Evolutionary conservation across 2,888 invertebrate species (phyloP).

Genomic region (Tigriopus californicus): DNA sequence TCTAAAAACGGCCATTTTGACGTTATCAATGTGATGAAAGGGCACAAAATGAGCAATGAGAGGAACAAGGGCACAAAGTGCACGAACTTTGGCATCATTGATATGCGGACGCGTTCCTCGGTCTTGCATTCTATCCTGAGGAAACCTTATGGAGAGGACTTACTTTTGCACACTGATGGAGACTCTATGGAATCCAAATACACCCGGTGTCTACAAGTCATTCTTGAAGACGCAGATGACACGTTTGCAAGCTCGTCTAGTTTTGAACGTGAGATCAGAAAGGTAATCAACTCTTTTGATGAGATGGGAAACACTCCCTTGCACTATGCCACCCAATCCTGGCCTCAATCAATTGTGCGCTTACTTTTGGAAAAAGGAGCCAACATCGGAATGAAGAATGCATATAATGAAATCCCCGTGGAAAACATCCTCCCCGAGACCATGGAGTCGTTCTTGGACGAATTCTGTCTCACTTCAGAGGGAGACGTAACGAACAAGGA

Average conservation of each 20-base stretch:
- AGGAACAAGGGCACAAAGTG: no score
- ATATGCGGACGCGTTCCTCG: not conserved
- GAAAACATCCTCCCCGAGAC: slow-evolving; percentile 47
- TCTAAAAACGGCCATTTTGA: not conserved
- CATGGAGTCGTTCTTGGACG: slow-evolving; percentile 49
- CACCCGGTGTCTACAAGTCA: no score
- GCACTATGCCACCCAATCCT: slow-evolving; percentile 29
- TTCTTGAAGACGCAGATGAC: not conserved
- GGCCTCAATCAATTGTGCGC: slow-evolving; percentile 1
- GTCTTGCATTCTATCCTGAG: not conserved
- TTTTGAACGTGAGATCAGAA: not conserved
- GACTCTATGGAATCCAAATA: not conserved
- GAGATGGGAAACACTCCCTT: slow-evolving; percentile 45
- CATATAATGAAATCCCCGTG: slow-evolving; percentile 45
- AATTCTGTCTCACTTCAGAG: slow-evolving; percentile 45
- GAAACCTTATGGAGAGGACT: not conserved
- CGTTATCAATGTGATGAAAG: not conserved
- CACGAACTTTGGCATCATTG: not conserved
- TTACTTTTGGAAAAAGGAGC: slow-evolving; percentile 34
- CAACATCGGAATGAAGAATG: slow-evolving; percentile 44
- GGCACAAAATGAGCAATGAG: not conserved
- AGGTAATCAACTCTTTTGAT: slow-evolving; percentile 40
- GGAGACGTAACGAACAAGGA: slow-evolving; percentile 44
- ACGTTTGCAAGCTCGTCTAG: not conserved
- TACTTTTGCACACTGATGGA: no score